Evolutionary conservation across 2,797 vertebrate genomes (phyloP), one percentile per base, ranked within the genome.

Genomic region (Phoebastria nigripes): DNA sequence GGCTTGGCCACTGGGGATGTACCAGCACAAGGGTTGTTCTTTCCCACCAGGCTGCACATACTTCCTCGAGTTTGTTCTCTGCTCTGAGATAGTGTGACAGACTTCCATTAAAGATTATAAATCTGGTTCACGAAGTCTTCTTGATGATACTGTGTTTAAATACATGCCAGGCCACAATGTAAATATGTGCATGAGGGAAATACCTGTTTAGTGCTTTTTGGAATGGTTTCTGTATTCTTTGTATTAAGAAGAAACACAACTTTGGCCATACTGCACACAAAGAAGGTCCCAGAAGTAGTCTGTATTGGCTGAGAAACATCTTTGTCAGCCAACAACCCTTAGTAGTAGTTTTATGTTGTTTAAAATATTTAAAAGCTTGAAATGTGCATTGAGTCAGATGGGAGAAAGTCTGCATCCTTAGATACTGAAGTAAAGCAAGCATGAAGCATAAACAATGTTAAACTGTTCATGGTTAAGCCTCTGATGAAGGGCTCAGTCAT

Each of bases 341-440:
- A 67, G 33, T 31, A 39, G 12, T 73, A 78, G 31, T 55, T 80
- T 92, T 77, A 59, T 59, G 31, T 52, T 73, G 33, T 46, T 88
- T 81, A 12, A 94, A 91, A 86, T 78, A 74, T 83, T 88, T 81
- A 62, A 83, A 66, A 92, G 22, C 37, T 67, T 90, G 59, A 82
- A 85, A 85, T 19, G 39, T 71, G 7, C 52, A 35, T 74, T 39
- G 18, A 67, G 31, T 74, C 82, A 76, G n/a, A 33, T 39, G 62
- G 61, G 87, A 88, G n/a, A 62, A 89, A 77, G 67, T 9, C 8
- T 73, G 41, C 25, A 71, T 47, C 59, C 52, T 90, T 73, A 81
- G 49, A 46, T n/a, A 56, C n/a, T 62, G 58, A 56, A 76, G 37
- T 24, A 81, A 94, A 83, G 62, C 56, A 86, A 80, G 44, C 47